Evolutionary conservation across 2,797 vertebrate genomes (phyloP), one percentile per base, ranked within the genome.

Genomic region (Amniataba percoides): DNA sequence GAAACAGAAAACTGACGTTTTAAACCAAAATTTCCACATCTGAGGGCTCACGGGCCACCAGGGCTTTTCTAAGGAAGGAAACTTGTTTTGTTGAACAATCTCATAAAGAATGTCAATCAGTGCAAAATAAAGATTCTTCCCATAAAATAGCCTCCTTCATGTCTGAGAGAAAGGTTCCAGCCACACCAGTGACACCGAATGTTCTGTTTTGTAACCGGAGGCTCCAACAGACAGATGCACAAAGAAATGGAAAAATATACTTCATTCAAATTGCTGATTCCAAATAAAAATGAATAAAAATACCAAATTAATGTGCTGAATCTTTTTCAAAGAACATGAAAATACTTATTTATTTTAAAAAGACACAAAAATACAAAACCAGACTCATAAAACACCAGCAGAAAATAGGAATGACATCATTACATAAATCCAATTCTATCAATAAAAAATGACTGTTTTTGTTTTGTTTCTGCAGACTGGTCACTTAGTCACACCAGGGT

Each of bases 1-100:
- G 43, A 88, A 86, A 70, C 43, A 15, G n/a, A 58, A 48, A 74
- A 52, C 36, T 66, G 27, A 69, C 55, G 61, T 74, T 83, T 72
- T 0, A 63, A 74, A 85, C 60, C 52, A 70, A 66, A 82, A 11
- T 56, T 64, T 82, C 78, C 89, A 88, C 81, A 81, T 91, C 76
- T 82, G 71, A 84, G 79, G 58, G 48, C 49, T 39, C 15, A 12
- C 0, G 9, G 71, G 59, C 61, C 55, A 25, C 70, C 66, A 19
- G 69, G 69, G 7, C 42, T 75, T 64, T 85, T 84, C 74, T 53
- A 81, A 69, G 34, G 49, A 63, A 0, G n/a, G 80, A 74, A 86
- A 84, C 65, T 70, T 82, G 77, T 83, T 83, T 83, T 83, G 77
- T 81, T 74, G 43, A 80, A 43, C 71, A 75, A 46, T 68, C 77